Evolutionary conservation across 2,888 invertebrate species (phyloP).

Genomic region (Bombylius discolor): DNA sequence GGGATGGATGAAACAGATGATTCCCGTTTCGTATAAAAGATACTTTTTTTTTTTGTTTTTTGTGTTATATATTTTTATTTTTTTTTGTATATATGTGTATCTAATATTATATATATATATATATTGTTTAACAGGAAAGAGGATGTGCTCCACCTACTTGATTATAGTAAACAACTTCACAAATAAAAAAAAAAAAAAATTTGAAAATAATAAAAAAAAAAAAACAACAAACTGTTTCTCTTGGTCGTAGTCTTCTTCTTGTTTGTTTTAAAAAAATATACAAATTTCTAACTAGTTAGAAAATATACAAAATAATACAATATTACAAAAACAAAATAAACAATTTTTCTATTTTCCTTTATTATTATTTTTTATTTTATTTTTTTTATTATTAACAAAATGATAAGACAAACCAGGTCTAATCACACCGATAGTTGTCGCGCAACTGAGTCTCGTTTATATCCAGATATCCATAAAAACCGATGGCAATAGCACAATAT

Average conservation of each 20-base stretch:
- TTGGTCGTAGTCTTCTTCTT: too few relatives aligned
- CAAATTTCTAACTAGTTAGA: too few relatives aligned
- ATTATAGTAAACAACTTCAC: neutral
- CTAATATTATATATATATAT: neutral
- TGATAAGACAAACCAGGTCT: constrained; percentile 30
- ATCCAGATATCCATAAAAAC: neutral
- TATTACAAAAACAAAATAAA: too few relatives aligned
- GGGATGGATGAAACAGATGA: neutral
- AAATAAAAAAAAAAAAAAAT: neutral
- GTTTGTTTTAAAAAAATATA: too few relatives aligned
- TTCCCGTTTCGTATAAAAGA: neutral
- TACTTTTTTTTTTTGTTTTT: neutral
- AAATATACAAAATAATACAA: too few relatives aligned
- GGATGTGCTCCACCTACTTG: neutral
- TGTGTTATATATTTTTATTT: too few relatives aligned
- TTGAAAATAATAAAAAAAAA: neutral
- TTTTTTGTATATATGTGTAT: too few relatives aligned
- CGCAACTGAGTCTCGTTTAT: constrained; percentile 39
- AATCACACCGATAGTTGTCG: constrained; percentile 48
- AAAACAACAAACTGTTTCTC: too few relatives aligned
- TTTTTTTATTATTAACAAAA: neutral
- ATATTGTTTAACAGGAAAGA: neutral
- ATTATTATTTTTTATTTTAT: too few relatives aligned
- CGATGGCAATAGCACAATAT: too few relatives aligned
- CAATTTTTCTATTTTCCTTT: too few relatives aligned